Evolutionary conservation across 53 echinoderm and acorn worm genomes (phyloP).

Genomic region (Echinarachnius parma): DNA sequence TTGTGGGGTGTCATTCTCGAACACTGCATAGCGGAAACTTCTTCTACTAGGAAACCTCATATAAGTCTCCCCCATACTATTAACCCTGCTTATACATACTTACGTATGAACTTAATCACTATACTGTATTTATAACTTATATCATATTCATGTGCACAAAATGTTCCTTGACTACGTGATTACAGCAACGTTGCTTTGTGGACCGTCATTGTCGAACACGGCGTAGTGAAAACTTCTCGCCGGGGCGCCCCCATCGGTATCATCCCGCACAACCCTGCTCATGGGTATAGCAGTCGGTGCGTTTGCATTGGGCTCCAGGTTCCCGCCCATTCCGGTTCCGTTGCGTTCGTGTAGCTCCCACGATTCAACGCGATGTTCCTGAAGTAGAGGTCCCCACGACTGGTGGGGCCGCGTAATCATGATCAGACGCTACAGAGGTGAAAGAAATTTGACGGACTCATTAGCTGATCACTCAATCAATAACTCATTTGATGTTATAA

Average conservation of each 20-base stretch:
- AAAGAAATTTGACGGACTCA: too few species aligned
- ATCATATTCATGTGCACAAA: too few species aligned
- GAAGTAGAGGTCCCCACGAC: constrained; percentile 76
- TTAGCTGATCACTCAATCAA: too few species aligned
- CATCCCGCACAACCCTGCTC: not conserved
- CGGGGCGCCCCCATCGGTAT: constrained; percentile 5
- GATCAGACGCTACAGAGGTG: constrained; percentile 24
- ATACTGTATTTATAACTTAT: too few species aligned
- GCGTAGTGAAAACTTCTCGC: constrained; percentile 29
- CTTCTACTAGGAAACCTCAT: too few species aligned
- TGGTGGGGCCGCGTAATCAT: constrained; percentile 1
- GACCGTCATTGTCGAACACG: constrained; percentile 31
- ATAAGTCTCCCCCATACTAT: too few species aligned
- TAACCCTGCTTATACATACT: too few species aligned
- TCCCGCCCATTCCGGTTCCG: constrained; percentile 74
- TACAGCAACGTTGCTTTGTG: not conserved
- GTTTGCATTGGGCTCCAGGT: constrained; percentile 17
- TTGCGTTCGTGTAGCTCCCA: constrained; percentile 52
- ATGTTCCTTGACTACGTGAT: too few species aligned
- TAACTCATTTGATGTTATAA: too few species aligned
- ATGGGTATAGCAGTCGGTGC: not conserved
- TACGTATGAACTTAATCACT: too few species aligned
- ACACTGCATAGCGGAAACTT: too few species aligned
- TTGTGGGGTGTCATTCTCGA: too few species aligned
- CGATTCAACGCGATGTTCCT: constrained; percentile 56